A percentile compares a stretch with the other conserved stretches of the same genome.
These are phyloP conservation scores for Synanthedon formicaeformis DNA, from an alignment of 2,888 invertebrate genomes.

Conservation along the genomic window DNA sequence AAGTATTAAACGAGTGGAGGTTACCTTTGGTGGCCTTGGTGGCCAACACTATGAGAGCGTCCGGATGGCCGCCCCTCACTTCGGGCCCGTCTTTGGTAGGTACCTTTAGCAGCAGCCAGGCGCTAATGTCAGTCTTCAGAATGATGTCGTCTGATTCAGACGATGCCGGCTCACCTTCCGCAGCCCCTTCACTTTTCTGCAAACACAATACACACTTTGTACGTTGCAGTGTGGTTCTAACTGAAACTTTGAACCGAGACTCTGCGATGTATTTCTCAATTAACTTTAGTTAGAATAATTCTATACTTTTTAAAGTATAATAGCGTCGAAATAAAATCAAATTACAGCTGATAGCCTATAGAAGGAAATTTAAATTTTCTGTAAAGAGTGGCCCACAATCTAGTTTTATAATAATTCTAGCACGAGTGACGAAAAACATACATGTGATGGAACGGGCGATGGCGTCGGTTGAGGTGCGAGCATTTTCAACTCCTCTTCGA, in stretches of 20 bases:
- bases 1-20: neutral
- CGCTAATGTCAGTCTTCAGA: slow-evolving; percentile 84
- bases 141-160: slow-evolving; percentile 71
- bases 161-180: slow-evolving; percentile 14
- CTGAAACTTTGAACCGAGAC: too few species aligned
- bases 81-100: slow-evolving; percentile 90
- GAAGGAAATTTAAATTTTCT: too few species aligned
- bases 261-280: too few species aligned
- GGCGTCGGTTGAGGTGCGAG: slow-evolving; percentile 41
- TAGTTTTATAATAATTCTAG: too few species aligned
- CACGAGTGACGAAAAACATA: slow-evolving; percentile 8
- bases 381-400: too few species aligned
- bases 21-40: slow-evolving; percentile 92
- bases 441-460: slow-evolving; percentile 61
- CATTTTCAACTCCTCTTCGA: slow-evolving; percentile 56
- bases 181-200: slow-evolving; percentile 48
- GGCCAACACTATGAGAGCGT: slow-evolving; percentile 95
- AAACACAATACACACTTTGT: slow-evolving; percentile 1
- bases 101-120: slow-evolving; percentile 83
- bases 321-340: too few species aligned
- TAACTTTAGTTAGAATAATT: too few species aligned
- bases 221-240: neutral
- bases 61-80: slow-evolving; percentile 91
- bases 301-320: too few species aligned
- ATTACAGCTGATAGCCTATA: too few species aligned